These are phyloP conservation scores for Palaemon carinicauda DNA, from an alignment of 1,140 invertebrate species.

Conservation along the genomic window DNA sequence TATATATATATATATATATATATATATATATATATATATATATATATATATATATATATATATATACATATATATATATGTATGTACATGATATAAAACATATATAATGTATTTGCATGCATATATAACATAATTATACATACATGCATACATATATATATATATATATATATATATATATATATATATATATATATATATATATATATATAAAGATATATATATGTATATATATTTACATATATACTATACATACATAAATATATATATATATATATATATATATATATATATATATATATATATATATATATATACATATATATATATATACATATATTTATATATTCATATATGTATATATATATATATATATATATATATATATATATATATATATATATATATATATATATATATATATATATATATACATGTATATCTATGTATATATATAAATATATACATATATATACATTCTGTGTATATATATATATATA, in stretches of 20 bases:
- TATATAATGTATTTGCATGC: no score
- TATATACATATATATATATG: neutral
- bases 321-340: neutral
- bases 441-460: no score
- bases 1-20: neutral
- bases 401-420: neutral
- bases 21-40: neutral
- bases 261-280: no score
- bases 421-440: no score
- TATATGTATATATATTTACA: neutral
- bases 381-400: no score
- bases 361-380: no score
- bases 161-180: neutral
- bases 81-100: no score
- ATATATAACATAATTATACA: no score
- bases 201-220: neutral
- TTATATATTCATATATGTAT: no score
- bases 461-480: neutral
- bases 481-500: neutral
- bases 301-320: neutral
- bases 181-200: neutral
- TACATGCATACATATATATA: neutral
- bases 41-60: slow-evolving; percentile 5
- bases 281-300: neutral
- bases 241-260: no score